These are phyloP conservation scores for Otolemur crassicaudatus DNA, from an alignment of 2,797 vertebrate genomes.

Conservation along the genomic window DNA sequence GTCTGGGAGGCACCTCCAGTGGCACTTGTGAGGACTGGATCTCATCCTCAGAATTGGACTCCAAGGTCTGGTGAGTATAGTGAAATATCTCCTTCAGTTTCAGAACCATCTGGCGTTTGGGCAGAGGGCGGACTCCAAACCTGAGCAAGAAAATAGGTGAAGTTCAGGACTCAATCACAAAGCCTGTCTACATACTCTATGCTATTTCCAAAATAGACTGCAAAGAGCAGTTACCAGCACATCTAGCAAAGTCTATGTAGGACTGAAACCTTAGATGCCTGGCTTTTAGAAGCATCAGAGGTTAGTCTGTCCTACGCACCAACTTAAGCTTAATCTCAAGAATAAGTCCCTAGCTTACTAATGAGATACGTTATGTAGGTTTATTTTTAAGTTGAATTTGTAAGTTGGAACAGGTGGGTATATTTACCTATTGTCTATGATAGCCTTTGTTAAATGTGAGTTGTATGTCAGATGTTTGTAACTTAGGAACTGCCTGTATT, in stretches of 20 bases:
- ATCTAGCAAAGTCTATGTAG: not conserved
- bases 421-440: no score
- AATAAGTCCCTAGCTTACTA: not conserved
- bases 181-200: no score
- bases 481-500: not conserved
- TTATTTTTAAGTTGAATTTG: no score
- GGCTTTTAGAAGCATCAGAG: not conserved
- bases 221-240: not conserved
- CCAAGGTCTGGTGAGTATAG: constrained; percentile 94
- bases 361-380: no score
- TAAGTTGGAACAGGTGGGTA: no score
- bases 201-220: not conserved
- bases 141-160: constrained; percentile 82
- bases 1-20: not conserved
- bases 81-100: constrained; percentile 98
- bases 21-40: constrained; percentile 75
- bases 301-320: not conserved
- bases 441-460: no score
- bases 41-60: constrained; percentile 91
- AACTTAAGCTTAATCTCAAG: not conserved
- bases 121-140: constrained; percentile 95
- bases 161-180: not conserved
- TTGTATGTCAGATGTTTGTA: no score
- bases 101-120: constrained; percentile 96
- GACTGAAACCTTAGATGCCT: not conserved